Conservation (phyloP, 64 coral and sea anemone genomes). For the Anthopleura sola region DNA sequence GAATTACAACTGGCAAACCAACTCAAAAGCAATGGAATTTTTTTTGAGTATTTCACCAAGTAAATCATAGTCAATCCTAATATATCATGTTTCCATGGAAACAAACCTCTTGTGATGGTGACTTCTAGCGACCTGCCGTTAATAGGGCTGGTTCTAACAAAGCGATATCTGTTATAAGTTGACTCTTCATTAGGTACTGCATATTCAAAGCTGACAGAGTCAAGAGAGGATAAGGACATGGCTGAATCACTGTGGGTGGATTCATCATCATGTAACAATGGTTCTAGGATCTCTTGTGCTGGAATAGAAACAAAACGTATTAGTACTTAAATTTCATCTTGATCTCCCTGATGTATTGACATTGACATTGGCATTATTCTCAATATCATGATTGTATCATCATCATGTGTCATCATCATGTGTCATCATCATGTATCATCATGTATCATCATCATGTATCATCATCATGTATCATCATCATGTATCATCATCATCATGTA, state of each 20-base stretch:
- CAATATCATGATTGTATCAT: too few relatives aligned
- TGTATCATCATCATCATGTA: too few relatives aligned
- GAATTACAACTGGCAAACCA: not conserved
- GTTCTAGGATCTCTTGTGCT: not conserved
- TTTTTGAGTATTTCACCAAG: too few relatives aligned
- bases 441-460: too few relatives aligned
- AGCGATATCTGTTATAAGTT: not conserved
- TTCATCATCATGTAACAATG: not conserved
- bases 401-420: too few relatives aligned
- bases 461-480: too few relatives aligned
- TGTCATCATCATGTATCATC: too few relatives aligned
- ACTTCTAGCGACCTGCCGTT: not conserved
- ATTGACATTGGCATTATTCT: too few relatives aligned
- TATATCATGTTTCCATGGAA: not conserved
- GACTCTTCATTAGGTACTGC: conserved; percentile 1
- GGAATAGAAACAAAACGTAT: not conserved
- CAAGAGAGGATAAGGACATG: conserved; percentile 3
- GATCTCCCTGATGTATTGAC: too few relatives aligned
- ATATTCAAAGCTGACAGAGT: conserved; percentile 19
- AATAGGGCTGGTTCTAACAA: not conserved
- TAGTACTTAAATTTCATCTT: too few relatives aligned
- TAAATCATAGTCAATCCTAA: too few relatives aligned
- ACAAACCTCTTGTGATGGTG: conserved; percentile 4
- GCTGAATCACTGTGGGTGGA: not conserved
- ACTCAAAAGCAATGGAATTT: too few relatives aligned